Conservation (phyloP, 2,113 vertebrate species). For the Pholis gunnellus region DNA sequence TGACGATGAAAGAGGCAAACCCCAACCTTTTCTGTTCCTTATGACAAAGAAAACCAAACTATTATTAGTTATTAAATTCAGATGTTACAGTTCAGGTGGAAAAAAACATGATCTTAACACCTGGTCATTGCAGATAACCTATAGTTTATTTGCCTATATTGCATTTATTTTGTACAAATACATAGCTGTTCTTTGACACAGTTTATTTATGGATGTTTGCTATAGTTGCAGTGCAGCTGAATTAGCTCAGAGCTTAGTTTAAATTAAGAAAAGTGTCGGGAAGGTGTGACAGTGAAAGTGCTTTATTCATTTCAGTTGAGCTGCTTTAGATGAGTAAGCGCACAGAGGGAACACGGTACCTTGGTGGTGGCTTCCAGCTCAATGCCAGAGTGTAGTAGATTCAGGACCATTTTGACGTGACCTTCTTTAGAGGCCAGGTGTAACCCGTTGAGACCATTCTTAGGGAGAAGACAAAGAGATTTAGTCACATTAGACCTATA, state of each 20-base stretch:
- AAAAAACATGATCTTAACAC: neutral
- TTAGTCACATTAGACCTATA: constrained; percentile 20
- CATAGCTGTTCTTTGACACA: neutral
- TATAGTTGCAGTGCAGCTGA: neutral
- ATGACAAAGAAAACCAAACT: neutral
- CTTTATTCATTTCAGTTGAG: neutral
- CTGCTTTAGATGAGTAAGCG: neutral
- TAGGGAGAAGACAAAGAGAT: constrained; percentile 58
- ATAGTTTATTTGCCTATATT: neutral
- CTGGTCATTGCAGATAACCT: neutral
- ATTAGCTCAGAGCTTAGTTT: neutral
- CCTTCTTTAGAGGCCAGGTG: constrained; percentile 98
- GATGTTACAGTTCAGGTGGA: neutral
- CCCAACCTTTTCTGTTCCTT: neutral
- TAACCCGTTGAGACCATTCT: constrained; percentile 97
- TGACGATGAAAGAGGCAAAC: neutral
- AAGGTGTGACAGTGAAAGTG: neutral
- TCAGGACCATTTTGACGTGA: constrained; percentile 97
- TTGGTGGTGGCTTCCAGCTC: constrained; percentile 95
- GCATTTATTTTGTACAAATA: neutral
- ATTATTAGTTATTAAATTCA: neutral
- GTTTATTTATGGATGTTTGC: neutral
- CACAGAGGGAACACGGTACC: constrained; percentile 77
- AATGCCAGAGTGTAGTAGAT: constrained; percentile 94
- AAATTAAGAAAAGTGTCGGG: neutral